These are phyloP conservation scores for Montipora efflorescens DNA, from an alignment of 64 coral and sea anemone genomes.

Conservation along the genomic window DNA sequence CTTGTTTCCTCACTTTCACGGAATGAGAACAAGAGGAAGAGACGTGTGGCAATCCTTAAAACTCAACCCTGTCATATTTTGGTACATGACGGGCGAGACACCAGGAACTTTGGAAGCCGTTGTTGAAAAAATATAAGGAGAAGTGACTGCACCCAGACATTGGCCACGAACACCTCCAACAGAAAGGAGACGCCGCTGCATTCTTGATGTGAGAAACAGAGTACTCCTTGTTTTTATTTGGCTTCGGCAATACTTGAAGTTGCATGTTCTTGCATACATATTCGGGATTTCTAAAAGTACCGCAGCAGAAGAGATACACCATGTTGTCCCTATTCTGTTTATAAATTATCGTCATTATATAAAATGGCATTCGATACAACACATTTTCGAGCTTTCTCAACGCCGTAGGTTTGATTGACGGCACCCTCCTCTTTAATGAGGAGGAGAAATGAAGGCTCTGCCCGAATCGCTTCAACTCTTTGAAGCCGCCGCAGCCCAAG, in stretches of 20 bases:
- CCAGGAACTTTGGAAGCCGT: background rate
- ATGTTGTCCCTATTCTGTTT: conserved; percentile 35
- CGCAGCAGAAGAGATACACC: conserved; percentile 38
- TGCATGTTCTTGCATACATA: background rate
- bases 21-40: conserved; percentile 15
- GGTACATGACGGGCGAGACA: conserved; percentile 29
- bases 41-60: conserved; percentile 15
- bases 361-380: conserved; percentile 8
- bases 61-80: conserved; percentile 35
- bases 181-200: conserved; percentile 8
- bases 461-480: too few relatives aligned
- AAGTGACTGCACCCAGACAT: conserved; percentile 14
- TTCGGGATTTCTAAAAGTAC: conserved; percentile 50
- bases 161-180: conserved; percentile 10
- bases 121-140: conserved; percentile 14
- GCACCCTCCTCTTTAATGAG: background rate
- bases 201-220: conserved; percentile 38
- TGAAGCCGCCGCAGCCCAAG: too few relatives aligned
- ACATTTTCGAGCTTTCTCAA: conserved; percentile 3
- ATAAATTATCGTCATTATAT: conserved; percentile 5
- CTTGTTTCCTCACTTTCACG: conserved; percentile 8
- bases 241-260: conserved; percentile 20
- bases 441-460: too few relatives aligned
- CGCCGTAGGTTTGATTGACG: conserved; percentile 10
- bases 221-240: conserved; percentile 48